Conservation (phyloP, 2,888 invertebrate species). For the Myathropa florea region DNA sequence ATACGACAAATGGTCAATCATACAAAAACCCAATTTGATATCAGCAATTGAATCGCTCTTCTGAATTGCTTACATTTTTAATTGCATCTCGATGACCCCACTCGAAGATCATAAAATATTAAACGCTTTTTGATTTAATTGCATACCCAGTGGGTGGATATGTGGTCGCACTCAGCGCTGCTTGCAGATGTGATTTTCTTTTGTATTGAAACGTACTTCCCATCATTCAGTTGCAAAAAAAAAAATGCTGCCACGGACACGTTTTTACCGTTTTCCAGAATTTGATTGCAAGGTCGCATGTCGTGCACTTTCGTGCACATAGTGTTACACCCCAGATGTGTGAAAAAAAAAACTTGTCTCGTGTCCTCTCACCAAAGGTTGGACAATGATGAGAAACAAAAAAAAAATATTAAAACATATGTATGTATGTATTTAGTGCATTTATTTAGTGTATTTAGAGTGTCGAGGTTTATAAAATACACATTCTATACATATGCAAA, state of each 20-base stretch:
- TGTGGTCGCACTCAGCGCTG: neutral
- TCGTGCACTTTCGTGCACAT: neutral
- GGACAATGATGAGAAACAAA: too few species aligned
- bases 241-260: neutral
- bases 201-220: neutral
- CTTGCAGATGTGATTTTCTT: conserved; percentile 8
- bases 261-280: neutral
- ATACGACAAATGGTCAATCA: too few species aligned
- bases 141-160: neutral
- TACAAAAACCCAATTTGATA: too few species aligned
- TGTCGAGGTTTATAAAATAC: too few species aligned
- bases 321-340: neutral
- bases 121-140: conserved; percentile 22
- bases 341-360: too few species aligned
- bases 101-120: conserved; percentile 14
- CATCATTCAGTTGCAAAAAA: neutral
- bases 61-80: conserved; percentile 25
- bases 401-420: too few species aligned
- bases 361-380: too few species aligned
- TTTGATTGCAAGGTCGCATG: neutral
- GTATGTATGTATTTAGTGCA: too few species aligned
- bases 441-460: too few species aligned
- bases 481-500: neutral
- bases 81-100: neutral
- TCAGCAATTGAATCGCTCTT: neutral